These are phyloP conservation scores for Bilobella aurantiaca DNA, from an alignment of 1,140 invertebrate species.

Conservation along the genomic window DNA sequence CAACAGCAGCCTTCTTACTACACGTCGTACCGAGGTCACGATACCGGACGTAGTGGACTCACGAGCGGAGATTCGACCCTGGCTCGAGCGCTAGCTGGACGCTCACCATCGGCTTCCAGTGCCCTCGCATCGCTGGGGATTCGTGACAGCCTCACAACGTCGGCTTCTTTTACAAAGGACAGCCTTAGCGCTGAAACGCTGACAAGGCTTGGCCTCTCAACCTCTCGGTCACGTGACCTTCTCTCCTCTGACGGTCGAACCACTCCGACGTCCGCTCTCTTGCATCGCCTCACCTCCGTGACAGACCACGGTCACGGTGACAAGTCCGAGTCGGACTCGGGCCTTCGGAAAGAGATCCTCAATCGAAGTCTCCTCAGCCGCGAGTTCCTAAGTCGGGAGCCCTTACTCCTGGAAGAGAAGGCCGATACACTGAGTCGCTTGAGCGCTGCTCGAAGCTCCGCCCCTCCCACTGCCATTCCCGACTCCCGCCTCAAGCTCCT, in stretches of 20 bases:
- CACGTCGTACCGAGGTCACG: conserved; percentile 44
- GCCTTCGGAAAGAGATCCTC: conserved; percentile 30
- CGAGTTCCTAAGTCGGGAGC: conserved; percentile 19
- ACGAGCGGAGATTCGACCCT: conserved; percentile 34
- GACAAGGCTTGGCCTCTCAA: conserved; percentile 30
- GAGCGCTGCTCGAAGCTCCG: background rate
- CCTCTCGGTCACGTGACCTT: conserved; percentile 33
- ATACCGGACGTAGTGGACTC: conserved; percentile 42
- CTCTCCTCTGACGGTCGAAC: conserved; percentile 25
- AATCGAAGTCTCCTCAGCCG: conserved; percentile 26
- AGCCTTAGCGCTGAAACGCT: conserved; percentile 26
- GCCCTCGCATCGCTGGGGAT: conserved; percentile 42
- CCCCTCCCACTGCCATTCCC: conserved; percentile 37
- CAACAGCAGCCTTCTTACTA: conserved; percentile 38
- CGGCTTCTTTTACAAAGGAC: conserved; percentile 40
- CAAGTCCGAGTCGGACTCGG: conserved; percentile 3
- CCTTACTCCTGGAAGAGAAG: conserved; percentile 11
- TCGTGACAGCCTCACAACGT: conserved; percentile 38
- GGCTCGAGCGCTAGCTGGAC: conserved; percentile 29
- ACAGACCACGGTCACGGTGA: conserved; percentile 2
- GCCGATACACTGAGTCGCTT: background rate
- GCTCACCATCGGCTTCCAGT: conserved; percentile 35
- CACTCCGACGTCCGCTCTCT: conserved; percentile 25
- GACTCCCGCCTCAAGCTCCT: conserved; percentile 51
- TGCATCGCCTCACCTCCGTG: conserved; percentile 27